These are phyloP conservation scores for Phenacoccus solenopsis DNA, from an alignment of 1,140 invertebrate species.

Conservation along the genomic window DNA sequence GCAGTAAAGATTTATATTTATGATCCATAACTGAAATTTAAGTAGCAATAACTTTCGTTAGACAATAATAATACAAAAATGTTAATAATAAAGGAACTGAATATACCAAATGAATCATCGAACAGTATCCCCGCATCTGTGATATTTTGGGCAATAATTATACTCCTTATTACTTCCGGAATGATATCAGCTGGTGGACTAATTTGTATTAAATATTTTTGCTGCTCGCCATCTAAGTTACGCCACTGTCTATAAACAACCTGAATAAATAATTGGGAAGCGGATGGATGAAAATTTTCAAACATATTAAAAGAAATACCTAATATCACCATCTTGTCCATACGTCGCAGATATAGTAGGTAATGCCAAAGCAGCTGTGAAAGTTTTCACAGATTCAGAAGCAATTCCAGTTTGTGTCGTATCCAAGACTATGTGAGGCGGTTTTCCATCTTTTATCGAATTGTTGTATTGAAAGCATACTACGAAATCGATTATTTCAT, in stretches of 20 bases:
- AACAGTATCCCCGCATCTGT: conserved; percentile 83
- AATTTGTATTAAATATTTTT: conserved; percentile 53
- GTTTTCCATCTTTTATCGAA: conserved; percentile 43
- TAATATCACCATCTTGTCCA: conserved; percentile 64
- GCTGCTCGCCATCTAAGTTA: conserved; percentile 48
- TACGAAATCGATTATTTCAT: conserved; percentile 30
- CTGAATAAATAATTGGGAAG: not conserved
- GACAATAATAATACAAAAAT: not conserved
- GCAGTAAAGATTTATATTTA: conserved; percentile 76
- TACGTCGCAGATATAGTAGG: conserved; percentile 73
- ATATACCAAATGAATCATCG: conserved; percentile 65
- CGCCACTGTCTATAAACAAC: conserved; percentile 51
- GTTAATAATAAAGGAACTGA: not conserved
- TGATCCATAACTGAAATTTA: conserved; percentile 63
- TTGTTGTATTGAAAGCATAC: conserved; percentile 56
- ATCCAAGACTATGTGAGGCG: conserved; percentile 65
- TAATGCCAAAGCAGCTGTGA: conserved; percentile 59
- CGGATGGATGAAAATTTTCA: not conserved
- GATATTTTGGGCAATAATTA: conserved; percentile 67
- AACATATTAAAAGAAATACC: conserved; percentile 27
- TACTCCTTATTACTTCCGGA: conserved; percentile 62
- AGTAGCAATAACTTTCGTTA: no score
- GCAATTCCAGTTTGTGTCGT: conserved; percentile 59
- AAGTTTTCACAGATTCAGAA: conserved; percentile 69
- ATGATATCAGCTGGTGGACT: conserved; percentile 72